A percentile compares a stretch with the other conserved stretches of the same genome.
Conservation (phyloP, 92 coral and sea anemone species). For the Palythoa caribaeorum region DNA sequence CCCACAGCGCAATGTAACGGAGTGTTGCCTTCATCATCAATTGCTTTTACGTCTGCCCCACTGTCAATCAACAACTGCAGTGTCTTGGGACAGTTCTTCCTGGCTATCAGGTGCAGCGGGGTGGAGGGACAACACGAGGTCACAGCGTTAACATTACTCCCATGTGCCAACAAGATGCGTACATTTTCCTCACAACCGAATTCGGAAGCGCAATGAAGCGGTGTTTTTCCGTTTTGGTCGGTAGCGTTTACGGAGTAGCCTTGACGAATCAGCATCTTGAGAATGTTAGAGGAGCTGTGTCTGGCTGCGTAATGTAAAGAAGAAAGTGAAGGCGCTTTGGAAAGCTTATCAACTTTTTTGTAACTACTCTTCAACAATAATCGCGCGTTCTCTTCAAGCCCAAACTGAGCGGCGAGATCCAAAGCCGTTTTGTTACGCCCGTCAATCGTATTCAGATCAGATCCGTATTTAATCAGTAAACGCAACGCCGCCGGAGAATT, state of each 20-base stretch:
- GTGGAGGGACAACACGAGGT: slow-evolving; percentile 21
- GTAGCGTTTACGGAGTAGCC: slow-evolving; percentile 34
- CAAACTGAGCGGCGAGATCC: slow-evolving; percentile 38
- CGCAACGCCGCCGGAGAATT: slow-evolving; percentile 8
- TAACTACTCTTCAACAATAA: slow-evolving; percentile 26
- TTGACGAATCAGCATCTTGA: slow-evolving; percentile 25
- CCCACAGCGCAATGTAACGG: slow-evolving; percentile 40
- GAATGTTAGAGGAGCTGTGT: slow-evolving; percentile 30
- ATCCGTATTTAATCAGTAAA: slow-evolving; percentile 4
- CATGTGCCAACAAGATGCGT: slow-evolving; percentile 15
- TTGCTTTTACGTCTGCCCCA: slow-evolving; percentile 31
- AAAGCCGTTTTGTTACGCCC: slow-evolving; percentile 28
- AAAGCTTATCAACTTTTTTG: neutral
- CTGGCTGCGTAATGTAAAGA: slow-evolving; percentile 40
- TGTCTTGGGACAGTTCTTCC: slow-evolving; percentile 32
- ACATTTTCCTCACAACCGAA: slow-evolving; percentile 36
- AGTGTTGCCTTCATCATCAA: slow-evolving; percentile 36
- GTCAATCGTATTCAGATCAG: slow-evolving; percentile 30
- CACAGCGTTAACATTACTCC: slow-evolving; percentile 28
- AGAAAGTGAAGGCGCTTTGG: neutral
- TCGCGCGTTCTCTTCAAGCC: slow-evolving; percentile 30
- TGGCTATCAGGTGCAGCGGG: slow-evolving; percentile 32
- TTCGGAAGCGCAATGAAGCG: slow-evolving; percentile 42
- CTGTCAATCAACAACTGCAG: slow-evolving; percentile 24
- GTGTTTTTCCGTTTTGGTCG: slow-evolving; percentile 29